Base-by-base conservation (phyloP, 2,888 invertebrate species). In the Sinopyrophorus schimmeli region DNA sequence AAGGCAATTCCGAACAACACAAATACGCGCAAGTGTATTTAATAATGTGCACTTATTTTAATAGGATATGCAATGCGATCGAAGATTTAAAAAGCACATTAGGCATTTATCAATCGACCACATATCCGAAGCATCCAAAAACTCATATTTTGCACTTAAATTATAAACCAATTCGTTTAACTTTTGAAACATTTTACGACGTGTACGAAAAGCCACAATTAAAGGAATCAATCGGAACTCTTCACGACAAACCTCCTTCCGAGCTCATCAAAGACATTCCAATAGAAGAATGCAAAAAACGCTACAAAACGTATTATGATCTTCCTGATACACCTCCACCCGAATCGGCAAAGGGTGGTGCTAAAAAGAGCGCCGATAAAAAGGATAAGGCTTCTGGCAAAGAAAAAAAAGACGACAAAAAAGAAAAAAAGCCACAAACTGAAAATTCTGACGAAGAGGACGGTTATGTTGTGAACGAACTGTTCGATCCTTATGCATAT, bases 41-140 rank as follows among this genome's bases (percentile, higher is more conserved):
- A 20, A 54, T 61, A 27, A 38, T 61, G 3, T 55, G 57, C 16
- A 48, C 53, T 9, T 58, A 49, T 30, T 49, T 63, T 43, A 57
- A 55, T 40, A 52, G 49, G 50, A 57, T 61, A 7, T 26, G 42
- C 5, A 30, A 53, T n/a, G 57, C 53, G 18, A 37, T 53, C 16
- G 37, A 40, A 21, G 47, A 52, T 23, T 26, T 50, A 23, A 21
- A 50, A 41, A n/a, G 32, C 5, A 35, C 28, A 21, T 41, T 49
- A 12, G 43, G 46, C 5, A 48, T 54, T 17, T 17, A 35, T 14
- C 24, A 42, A 16, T 21, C 32, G 24, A 43, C 41, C 24, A 47
- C 24, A 5, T 54, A 54, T 46, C 57, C 57, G 10, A 37, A 23
- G 35, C 5, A 49, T 18, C 11, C 30, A 21, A 18, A 3, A 4